Evolutionary conservation across 2,113 vertebrate genomes (phyloP).

Genomic region (Hyperopisus bebe): DNA sequence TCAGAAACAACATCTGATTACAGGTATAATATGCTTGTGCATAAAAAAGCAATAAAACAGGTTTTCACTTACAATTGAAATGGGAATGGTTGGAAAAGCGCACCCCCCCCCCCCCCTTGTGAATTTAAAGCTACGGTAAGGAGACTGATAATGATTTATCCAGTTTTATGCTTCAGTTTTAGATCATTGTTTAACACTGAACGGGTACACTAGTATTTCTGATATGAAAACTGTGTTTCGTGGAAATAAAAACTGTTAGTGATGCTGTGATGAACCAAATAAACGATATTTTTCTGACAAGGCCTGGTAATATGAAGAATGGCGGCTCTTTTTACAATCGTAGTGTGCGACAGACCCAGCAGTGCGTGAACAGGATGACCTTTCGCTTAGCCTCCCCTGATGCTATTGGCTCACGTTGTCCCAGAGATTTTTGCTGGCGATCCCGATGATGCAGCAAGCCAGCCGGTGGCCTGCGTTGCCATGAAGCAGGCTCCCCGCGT

Average conservation of each 20-base stretch:
- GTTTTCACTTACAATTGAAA: neutral
- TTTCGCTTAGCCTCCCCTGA: conserved; percentile 9
- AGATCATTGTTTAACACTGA: neutral
- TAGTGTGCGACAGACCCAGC: neutral
- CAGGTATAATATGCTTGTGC: neutral
- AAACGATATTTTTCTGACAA: neutral
- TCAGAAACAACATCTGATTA: neutral
- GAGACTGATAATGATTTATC: neutral
- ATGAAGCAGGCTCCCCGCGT: conserved; percentile 71
- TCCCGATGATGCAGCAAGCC: conserved; percentile 81
- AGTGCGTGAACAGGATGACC: no score
- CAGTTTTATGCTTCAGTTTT: neutral
- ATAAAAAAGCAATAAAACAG: conserved; percentile 8
- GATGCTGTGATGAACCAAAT: neutral
- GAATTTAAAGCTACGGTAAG: neutral
- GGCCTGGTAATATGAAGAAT: neutral
- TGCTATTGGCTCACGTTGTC: conserved; percentile 39
- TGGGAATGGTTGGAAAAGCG: neutral
- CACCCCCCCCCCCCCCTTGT: neutral
- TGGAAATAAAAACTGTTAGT: neutral
- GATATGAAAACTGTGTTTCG: neutral
- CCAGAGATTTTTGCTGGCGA: conserved; percentile 57
- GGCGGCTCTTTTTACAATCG: neutral
- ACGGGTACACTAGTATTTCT: neutral
- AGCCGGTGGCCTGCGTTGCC: conserved; percentile 86